Evolutionary conservation across 2,888 invertebrate species (phyloP), one percentile per base, ranked within the genome.

Genomic region (Ophion obscuratus): DNA sequence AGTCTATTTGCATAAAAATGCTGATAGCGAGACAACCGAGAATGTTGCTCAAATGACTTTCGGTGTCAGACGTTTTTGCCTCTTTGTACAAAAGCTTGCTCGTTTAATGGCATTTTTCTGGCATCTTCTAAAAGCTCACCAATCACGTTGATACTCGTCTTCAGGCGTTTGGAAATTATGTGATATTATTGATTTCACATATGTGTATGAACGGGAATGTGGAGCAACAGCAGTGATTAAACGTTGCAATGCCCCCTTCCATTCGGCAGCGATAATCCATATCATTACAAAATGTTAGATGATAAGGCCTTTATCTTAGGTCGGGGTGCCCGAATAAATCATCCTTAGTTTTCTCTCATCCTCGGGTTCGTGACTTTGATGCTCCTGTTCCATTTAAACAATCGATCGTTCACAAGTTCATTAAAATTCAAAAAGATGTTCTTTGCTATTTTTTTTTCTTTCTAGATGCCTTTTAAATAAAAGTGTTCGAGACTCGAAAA

Each of bases 241-340:
- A 31, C 24, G 47, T 57, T 9, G 44, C 1, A 64, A 27, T 82
- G 57, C 64, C 40, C 76, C 76, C 53, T 47, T 31, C 7, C 53
- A 36, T 67, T 73, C n/a, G n/a, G n/a, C 17, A 40, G 47, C 61
- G 64, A 53, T 75, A 57, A 71, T 64, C 40, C 44, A 53, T 17
- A 36, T 62, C 74, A 47, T 71, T 76, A 73, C 66, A 31, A 79
- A 75, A 83, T 80, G 77, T 85, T 68, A 77, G n/a, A 53, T 61
- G 83, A 85, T 83, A 80, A 76, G 80, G 31, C 31, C 14, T 47
- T 83, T 83, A 83, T 85, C 83, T 76, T 24, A 67, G 79, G 80
- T 85, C 76, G 24, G 44, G 61, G 71, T 62, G 61, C 27, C 57
- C 40, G 64, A 40, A 67, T 44, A 44, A 71, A 27, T 24, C 76